Conservation (phyloP, 2,113 vertebrate genomes). For the Hoplias malabaricus region DNA sequence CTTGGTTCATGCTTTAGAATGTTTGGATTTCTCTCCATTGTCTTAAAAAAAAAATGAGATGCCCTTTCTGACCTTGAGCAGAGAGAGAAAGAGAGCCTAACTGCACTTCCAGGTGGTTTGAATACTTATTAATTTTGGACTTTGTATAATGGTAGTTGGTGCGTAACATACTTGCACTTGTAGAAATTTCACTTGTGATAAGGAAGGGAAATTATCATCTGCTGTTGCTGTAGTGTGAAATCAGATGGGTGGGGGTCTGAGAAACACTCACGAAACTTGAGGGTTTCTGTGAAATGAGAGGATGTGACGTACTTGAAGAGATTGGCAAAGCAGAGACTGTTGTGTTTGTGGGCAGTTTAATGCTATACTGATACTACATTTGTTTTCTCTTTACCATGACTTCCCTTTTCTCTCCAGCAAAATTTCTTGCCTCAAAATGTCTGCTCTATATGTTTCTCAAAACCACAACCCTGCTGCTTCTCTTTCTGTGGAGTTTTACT, state of each 20-base stretch:
- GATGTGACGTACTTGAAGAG: slow-evolving; percentile 27
- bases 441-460: not conserved
- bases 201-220: slow-evolving; percentile 3
- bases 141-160: too few species aligned
- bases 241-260: slow-evolving; percentile 28
- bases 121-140: too few species aligned
- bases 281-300: slow-evolving; percentile 21
- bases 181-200: not conserved
- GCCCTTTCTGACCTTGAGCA: too few species aligned
- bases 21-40: too few species aligned
- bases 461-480: slow-evolving; percentile 1
- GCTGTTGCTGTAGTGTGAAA: not conserved
- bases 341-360: not conserved
- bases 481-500: not conserved
- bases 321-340: slow-evolving; percentile 2
- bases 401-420: not conserved
- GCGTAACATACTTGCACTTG: slow-evolving; percentile 24
- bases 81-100: too few species aligned
- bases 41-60: too few species aligned
- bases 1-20: too few species aligned
- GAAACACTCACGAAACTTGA: slow-evolving; percentile 1
- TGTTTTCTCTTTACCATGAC: slow-evolving; percentile 15
- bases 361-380: not conserved
- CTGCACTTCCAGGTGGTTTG: too few species aligned
- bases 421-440: not conserved